These are phyloP conservation scores for Orestias chungarensis DNA, from an alignment of 2,797 vertebrate species.

Conservation along the genomic window DNA sequence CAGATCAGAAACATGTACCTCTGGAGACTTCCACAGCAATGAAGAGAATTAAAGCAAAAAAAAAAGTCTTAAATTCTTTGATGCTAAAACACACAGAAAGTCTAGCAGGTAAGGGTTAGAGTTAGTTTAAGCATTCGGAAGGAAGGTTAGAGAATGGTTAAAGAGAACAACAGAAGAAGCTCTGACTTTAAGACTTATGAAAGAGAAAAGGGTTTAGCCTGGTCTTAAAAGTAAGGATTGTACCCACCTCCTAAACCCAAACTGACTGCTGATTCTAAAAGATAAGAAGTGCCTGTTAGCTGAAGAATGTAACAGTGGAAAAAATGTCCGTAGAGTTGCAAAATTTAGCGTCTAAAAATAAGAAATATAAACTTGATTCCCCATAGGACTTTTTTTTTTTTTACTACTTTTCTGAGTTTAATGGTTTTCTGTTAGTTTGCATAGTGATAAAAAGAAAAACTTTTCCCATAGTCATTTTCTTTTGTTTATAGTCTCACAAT, in stretches of 20 bases:
- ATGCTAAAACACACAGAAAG: not conserved
- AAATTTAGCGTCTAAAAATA: too few species aligned
- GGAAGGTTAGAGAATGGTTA: not conserved
- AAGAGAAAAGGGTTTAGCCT: conserved; percentile 1
- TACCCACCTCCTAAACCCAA: not conserved
- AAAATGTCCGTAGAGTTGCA: not conserved
- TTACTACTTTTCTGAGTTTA: not conserved
- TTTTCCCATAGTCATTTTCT: not conserved
- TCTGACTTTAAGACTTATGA: not conserved
- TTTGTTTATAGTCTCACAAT: not conserved
- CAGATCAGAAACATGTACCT: not conserved
- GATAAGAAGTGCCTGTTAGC: not conserved
- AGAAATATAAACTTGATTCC: too few species aligned
- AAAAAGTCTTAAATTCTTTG: not conserved
- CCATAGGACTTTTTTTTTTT: not conserved
- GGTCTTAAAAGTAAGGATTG: not conserved
- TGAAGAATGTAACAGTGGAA: not conserved
- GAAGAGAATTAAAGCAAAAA: not conserved
- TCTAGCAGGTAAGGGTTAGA: not conserved
- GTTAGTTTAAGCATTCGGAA: not conserved
- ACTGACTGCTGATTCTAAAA: not conserved
- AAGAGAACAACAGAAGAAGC: not conserved
- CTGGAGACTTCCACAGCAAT: not conserved
- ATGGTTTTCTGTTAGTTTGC: not conserved
- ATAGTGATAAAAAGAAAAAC: not conserved